Base-by-base conservation (phyloP, 2,113 vertebrate genomes). In the Podarcis cretensis region DNA sequence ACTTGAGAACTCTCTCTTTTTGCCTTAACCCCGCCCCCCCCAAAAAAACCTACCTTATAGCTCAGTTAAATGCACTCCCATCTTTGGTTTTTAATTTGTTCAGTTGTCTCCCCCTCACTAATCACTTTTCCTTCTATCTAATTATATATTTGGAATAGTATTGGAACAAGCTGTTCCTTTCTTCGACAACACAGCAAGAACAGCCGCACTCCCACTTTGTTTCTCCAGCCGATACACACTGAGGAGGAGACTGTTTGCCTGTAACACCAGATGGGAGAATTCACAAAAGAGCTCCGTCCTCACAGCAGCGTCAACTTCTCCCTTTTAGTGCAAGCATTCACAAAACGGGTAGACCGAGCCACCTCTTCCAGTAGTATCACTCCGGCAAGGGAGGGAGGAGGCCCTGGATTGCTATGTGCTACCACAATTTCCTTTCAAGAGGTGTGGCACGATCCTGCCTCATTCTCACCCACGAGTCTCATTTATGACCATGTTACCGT, bases 111-210 rank as follows among this genome's bases (percentile, higher is more conserved):
- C 78, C 35, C 69, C 57, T 63, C 81, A 89, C 85, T 91, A 94
- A 91, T 93, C 85, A 92, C 90, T 94, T 92, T 94, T 78, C 86
- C 91, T 95, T 93, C 92, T 94, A 94, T 75, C 92, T 87, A 92
- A 88, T 94, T 95, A 95, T 79, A 68, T 94, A 95, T 95, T 96
- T 95, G 94, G 92, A 94, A 95, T 82, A 91, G 93, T 95, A 95
- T 95, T 94, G 95, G 94, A 95, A 95, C 93, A 95, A 94, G 90
- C 94, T 95, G 95, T 96, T 95, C 93, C 95, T 95, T 94, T 90
- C 93, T 95, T 92, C 90, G 88, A 95, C 95, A 96, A 93, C 94
- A 90, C 91, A 91, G 75, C 75, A 79, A 90, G 90, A 88, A 92
- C 83, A 83, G 91, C 80, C 6, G 9, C 37, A 71, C 74, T 84